Base-by-base conservation (phyloP, 2,888 invertebrate genomes). In the Micoletzkya japonica region DNA sequence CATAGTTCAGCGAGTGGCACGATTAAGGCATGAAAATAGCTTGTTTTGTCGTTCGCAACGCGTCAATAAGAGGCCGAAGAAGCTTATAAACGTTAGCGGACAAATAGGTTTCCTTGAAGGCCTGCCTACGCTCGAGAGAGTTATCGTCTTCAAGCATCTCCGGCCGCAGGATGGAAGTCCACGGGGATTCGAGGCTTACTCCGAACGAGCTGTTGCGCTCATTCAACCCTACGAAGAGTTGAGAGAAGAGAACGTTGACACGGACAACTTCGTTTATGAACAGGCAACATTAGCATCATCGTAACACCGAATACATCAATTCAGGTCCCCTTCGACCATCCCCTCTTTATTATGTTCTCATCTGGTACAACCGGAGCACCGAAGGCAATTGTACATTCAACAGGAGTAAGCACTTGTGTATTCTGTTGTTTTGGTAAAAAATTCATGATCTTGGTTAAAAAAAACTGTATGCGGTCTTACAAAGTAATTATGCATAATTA, bases 291-390 rank as follows among this genome's bases (percentile, higher is more conserved):
- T n/a, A n/a, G n/a, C n/a, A n/a, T n/a, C n/a, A n/a, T n/a, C n/a
- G n/a, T n/a, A n/a, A n/a, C n/a, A n/a, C n/a, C n/a, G n/a, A 85
- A 68, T 80, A 2, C 68, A 44, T 89, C 88, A 84, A 87, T 86
- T 67, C 88, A 89, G 82, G 87, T 89, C 2, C 87, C 89, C 0
- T 89, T 89, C 81, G 86, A 87, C 77, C 89, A 89, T 80, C 89
- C 89, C 0, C 83, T 89, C 37, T 89, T 87, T 77, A 88, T 90
- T 69, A 87, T 89, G 87, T 90, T 89, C 78, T 88, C 88, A 0
- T 89, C 89, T 0, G 90, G 90, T n/a, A 90, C 90, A 4, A 90
- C 90, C 0, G 90, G 89, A 1, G 85, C 86, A 24, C 90, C 90
- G 37, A 90, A 90, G 82, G 89, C 89, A 77, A 88, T 90, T 86